Conservation (phyloP, 1,140 invertebrate genomes). For the Augochlora pura region DNA sequence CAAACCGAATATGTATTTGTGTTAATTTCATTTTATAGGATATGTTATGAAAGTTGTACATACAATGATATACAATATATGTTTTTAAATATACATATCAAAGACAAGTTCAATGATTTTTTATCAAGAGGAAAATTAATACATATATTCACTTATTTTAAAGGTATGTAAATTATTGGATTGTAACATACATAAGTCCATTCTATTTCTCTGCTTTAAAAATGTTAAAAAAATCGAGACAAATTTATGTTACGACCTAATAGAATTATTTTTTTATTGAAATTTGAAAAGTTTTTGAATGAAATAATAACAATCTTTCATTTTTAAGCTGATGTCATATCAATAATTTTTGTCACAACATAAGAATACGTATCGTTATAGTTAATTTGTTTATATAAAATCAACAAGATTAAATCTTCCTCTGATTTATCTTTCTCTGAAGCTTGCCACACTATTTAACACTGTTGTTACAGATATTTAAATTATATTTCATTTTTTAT, state of each 20-base stretch:
- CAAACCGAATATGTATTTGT: too few species aligned
- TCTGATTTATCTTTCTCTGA: background rate
- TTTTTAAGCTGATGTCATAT: background rate
- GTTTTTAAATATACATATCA: background rate
- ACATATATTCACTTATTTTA: conserved; percentile 3
- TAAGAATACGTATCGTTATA: background rate
- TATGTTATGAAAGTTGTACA: background rate
- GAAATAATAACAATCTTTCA: background rate
- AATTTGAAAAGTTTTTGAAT: conserved; percentile 5
- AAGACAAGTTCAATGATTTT: background rate
- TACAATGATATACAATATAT: background rate
- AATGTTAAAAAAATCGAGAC: too few species aligned
- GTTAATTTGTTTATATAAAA: background rate
- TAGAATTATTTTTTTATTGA: conserved; percentile 23
- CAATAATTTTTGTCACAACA: background rate
- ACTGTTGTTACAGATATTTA: background rate
- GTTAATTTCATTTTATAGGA: background rate
- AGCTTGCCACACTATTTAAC: background rate
- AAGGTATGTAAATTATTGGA: background rate
- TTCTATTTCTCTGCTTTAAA: too few species aligned
- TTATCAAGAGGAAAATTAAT: background rate
- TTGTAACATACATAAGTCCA: too few species aligned
- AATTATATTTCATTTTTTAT: background rate
- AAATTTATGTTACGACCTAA: too few species aligned
- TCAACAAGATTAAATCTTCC: too few species aligned